A percentile compares a stretch with the other conserved stretches of the same genome.
Conservation (phyloP, 2,113 vertebrate species). For the Hemiscyllium ocellatum region DNA sequence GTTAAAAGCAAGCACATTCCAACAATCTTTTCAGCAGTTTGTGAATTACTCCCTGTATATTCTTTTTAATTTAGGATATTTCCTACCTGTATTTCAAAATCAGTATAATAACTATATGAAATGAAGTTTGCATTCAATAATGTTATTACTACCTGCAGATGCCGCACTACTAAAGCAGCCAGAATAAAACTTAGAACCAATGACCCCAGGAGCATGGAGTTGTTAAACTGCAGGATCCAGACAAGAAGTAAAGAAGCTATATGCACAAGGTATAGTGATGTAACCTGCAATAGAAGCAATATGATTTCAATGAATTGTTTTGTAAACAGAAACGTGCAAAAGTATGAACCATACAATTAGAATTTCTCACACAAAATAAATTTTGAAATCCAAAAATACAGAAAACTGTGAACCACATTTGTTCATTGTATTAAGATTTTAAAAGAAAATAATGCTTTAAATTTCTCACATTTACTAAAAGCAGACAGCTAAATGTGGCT, state of each 20-base stretch:
- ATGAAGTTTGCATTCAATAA: background rate
- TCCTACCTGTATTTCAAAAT: background rate
- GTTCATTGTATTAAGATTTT: background rate
- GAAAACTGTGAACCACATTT: background rate
- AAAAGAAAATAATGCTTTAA: background rate
- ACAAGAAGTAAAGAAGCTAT: constrained; percentile 73
- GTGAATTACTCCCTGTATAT: background rate
- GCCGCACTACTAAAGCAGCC: constrained; percentile 70
- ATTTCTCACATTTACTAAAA: background rate
- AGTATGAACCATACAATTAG: background rate
- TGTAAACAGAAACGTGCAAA: background rate
- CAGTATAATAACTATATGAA: background rate
- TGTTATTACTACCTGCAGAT: constrained; percentile 68
- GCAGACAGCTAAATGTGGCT: background rate
- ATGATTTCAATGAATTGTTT: background rate
- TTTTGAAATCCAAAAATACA: background rate
- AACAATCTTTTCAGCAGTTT: background rate
- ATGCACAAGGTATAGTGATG: constrained; percentile 73
- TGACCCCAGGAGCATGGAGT: constrained; percentile 90
- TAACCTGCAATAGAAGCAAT: constrained; percentile 59
- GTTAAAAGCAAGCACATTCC: background rate
- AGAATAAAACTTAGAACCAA: constrained; percentile 84
- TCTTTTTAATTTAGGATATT: constrained; percentile 2
- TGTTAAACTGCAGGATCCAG: constrained; percentile 87
- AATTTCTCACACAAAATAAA: background rate